phyloP scores from a whole-genome alignment of 2,113 vertebrate species.

The Takifugu bimaculatus region DNA sequence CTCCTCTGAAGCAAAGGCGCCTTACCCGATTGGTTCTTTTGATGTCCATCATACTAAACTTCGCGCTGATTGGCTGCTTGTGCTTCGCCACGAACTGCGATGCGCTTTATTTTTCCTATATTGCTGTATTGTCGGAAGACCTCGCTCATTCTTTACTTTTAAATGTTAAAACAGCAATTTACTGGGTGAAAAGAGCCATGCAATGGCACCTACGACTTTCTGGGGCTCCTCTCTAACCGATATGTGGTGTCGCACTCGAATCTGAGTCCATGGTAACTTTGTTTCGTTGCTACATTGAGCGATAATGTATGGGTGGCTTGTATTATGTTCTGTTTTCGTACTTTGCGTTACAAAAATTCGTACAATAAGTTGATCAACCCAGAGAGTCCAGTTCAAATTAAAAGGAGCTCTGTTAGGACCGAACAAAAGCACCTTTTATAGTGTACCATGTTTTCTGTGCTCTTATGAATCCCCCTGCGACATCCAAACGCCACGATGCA shows the following conservation, averaged over 20 bases:
- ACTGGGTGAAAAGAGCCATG: neutral
- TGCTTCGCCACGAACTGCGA: slow-evolving; percentile 12
- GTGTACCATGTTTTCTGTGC: neutral
- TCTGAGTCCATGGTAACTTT: slow-evolving; percentile 1
- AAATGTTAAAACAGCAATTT: neutral
- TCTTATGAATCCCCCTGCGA: neutral
- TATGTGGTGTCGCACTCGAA: neutral
- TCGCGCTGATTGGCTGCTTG: slow-evolving; percentile 41
- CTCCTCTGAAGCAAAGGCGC: fast-evolving
- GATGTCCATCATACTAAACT: slow-evolving; percentile 42
- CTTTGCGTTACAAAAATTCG: too few species aligned
- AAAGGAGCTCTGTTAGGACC: neutral
- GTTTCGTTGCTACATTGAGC: neutral
- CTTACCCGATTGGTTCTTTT: slow-evolving; percentile 43
- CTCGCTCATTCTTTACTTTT: too few species aligned
- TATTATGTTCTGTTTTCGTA: neutral
- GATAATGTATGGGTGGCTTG: neutral
- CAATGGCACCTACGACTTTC: neutral
- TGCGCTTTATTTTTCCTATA: too few species aligned
- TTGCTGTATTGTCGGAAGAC: too few species aligned
- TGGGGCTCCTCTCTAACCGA: neutral
- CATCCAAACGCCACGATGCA: slow-evolving; percentile 49
- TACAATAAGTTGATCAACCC: neutral
- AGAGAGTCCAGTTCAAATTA: neutral
- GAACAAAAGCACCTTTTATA: neutral